Evolutionary conservation across 2,888 invertebrate species (phyloP).

Genomic region (Psococerastis gibbosa): DNA sequence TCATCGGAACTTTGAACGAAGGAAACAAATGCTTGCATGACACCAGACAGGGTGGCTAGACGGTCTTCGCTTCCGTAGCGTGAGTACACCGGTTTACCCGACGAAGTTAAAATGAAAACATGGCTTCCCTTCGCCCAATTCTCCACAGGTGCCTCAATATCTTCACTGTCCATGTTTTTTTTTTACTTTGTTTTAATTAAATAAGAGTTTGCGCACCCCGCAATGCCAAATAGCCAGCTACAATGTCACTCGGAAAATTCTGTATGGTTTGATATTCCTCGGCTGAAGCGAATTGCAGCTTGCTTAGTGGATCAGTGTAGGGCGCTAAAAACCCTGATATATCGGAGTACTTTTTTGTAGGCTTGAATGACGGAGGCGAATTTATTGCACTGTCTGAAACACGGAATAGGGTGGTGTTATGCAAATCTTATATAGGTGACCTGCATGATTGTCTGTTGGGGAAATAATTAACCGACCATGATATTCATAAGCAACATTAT

Average conservation of each 20-base stretch:
- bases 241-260: slow-evolving; percentile 77
- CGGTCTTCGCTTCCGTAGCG: slow-evolving; percentile 88
- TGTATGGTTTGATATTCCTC: slow-evolving; percentile 77
- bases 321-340: slow-evolving; percentile 71
- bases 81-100: slow-evolving; percentile 90
- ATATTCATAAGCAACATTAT: too few species aligned
- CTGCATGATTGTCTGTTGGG: too few species aligned
- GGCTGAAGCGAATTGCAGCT: slow-evolving; percentile 62
- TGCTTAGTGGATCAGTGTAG: slow-evolving; percentile 81
- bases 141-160: slow-evolving; percentile 8
- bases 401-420: too few species aligned
- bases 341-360: slow-evolving; percentile 86
- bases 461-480: too few species aligned
- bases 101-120: slow-evolving; percentile 84
- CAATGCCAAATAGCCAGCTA: slow-evolving; percentile 71
- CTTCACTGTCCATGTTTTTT: slow-evolving; percentile 14
- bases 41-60: slow-evolving; percentile 82
- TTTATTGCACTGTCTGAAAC: slow-evolving; percentile 71
- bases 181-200: slow-evolving; percentile 29
- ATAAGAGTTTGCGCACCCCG: slow-evolving; percentile 65
- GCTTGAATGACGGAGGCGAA: slow-evolving; percentile 78
- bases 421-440: too few species aligned
- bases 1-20: slow-evolving; percentile 73
- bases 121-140: slow-evolving; percentile 37
- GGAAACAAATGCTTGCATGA: slow-evolving; percentile 84